phyloP scores from a whole-genome alignment of 1,140 invertebrate species.

The Trichonephila clavipes region DNA sequence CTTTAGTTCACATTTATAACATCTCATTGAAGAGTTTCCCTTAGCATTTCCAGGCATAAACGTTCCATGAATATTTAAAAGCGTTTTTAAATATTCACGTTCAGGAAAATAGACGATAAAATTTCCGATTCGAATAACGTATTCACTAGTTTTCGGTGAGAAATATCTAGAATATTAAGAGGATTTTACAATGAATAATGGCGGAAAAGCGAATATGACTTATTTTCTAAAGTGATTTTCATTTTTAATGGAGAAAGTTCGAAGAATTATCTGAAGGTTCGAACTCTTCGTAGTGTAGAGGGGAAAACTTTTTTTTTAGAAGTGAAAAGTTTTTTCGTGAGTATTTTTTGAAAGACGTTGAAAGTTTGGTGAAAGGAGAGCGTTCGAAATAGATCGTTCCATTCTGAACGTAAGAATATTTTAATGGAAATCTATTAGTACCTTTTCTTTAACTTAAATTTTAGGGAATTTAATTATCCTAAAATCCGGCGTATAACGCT shows the following conservation, averaged over 20 bases:
- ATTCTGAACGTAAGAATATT: too few species aligned
- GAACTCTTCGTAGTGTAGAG: neutral
- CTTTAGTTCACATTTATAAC: neutral
- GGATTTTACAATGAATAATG: neutral
- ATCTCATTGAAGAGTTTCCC: neutral
- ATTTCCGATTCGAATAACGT: neutral
- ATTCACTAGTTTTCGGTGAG: neutral
- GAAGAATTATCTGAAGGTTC: neutral
- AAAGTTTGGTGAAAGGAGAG: too few species aligned
- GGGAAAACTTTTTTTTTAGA: too few species aligned
- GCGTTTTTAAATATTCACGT: neutral
- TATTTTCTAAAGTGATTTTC: neutral
- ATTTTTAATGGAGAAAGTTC: neutral
- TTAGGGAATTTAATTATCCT: too few species aligned
- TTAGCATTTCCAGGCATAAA: neutral
- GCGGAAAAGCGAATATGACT: neutral
- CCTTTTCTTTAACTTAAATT: too few species aligned
- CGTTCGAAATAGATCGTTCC: too few species aligned
- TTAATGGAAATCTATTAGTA: too few species aligned
- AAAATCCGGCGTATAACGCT: too few species aligned
- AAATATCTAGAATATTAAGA: neutral
- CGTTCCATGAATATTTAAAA: neutral
- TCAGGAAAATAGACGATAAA: neutral
- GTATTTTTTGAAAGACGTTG: too few species aligned
- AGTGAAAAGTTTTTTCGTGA: too few species aligned